phyloP scores from a whole-genome alignment of 2,797 vertebrate genomes.

The Lateolabrax maculatus region DNA sequence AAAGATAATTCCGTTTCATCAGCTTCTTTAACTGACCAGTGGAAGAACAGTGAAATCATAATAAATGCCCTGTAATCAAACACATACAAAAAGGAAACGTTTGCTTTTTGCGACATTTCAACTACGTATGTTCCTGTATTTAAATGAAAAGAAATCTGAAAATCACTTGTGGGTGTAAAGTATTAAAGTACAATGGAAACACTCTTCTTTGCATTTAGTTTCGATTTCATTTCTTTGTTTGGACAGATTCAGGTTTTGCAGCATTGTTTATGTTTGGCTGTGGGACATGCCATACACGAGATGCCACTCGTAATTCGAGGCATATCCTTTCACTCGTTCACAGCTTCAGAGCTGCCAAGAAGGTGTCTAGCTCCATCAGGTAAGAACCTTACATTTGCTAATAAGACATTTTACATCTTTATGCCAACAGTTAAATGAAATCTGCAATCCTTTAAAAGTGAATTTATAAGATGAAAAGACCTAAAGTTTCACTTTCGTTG shows the following conservation, averaged over 20 bases:
- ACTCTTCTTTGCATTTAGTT: not conserved
- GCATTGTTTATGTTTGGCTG: not conserved
- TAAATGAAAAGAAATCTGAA: not conserved
- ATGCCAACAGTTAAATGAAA: not conserved
- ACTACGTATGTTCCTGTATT: not conserved
- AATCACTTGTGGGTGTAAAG: not conserved
- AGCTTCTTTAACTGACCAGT: too few relatives aligned
- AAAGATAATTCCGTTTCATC: too few relatives aligned
- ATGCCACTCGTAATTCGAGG: not conserved
- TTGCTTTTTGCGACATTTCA: not conserved
- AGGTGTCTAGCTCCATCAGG: constrained; percentile 9
- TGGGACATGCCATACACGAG: rapidly evolving
- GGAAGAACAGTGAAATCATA: too few relatives aligned
- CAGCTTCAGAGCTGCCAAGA: not conserved
- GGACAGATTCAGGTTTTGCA: constrained; percentile 7
- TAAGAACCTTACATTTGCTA: not conserved
- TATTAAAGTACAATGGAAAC: not conserved
- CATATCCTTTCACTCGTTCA: too few relatives aligned
- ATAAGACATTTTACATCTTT: not conserved
- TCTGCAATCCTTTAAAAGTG: not conserved
- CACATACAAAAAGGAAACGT: too few relatives aligned
- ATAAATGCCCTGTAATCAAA: too few relatives aligned
- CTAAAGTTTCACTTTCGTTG: too few relatives aligned
- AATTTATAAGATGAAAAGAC: too few relatives aligned
- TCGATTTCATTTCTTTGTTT: not conserved